Base-by-base conservation (phyloP, 37 sponge, comb jelly and placozoan species). In the Crambe crambe region DNA sequence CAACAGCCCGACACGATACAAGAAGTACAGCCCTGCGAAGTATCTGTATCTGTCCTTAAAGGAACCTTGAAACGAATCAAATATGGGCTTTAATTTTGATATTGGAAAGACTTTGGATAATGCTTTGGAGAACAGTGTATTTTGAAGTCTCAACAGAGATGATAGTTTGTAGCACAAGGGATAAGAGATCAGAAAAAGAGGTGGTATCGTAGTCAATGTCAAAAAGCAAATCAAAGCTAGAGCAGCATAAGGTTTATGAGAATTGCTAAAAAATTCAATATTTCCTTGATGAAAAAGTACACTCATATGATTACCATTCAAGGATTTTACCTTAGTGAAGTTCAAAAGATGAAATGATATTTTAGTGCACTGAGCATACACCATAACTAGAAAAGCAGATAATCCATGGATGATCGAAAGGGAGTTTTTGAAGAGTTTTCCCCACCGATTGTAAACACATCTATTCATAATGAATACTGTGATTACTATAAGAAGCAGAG, bases 1-100 rank as follows among this genome's bases (percentile, higher is more conserved):
- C 2, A 68, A 4, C 8, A 39, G 25, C 2, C 68, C 20, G 18
- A 69, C 9, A 22, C 79, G 72, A 71, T 77, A 72, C 23, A 85
- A 1, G 37, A 85, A 78, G 63, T 85, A 85, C 21, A 85, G 51
- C 36, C 86, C 86, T 12, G 86, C 70, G 57, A 85, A 85, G 57
- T 47, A 86, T 0, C 74, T 64, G 42, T 25, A 39, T 21, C 79
- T 51, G 57, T 79, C 80, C 65, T 74, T 72, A 56, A 78, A 86
- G 39, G 68, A 66, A 35, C 80, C 30, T 27, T 79, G 80, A 34
- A 86, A 86, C 2, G 66, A 32, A 29, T 86, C 86, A 6, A 81
- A 41, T 25, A 87, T 43, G 29, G 70, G 82, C 27, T 56, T 80
- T 1, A 73, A 64, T 26, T 47, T 47, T 12, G 6, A 47, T 68